Evolutionary conservation across 2,113 vertebrate genomes (phyloP).

Genomic region (Emberiza fucata): DNA sequence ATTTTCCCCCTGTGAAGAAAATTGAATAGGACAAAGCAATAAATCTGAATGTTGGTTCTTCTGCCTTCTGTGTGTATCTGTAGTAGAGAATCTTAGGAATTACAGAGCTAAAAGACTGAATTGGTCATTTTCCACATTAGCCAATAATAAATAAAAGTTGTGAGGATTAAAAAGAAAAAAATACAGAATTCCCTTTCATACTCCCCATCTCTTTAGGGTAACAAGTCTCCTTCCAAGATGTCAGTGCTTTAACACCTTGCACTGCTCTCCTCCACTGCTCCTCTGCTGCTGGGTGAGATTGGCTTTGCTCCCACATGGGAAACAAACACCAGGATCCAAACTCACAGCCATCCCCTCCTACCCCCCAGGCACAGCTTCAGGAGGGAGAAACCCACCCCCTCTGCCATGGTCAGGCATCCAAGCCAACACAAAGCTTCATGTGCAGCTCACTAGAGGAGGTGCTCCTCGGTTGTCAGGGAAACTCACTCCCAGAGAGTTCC

Average conservation of each 20-base stretch:
- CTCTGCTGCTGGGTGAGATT: neutral
- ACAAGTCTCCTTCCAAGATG: rapidly evolving
- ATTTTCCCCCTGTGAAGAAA: neutral
- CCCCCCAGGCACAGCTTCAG: neutral
- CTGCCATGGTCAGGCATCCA: neutral
- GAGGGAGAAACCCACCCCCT: neutral
- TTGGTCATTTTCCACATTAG: neutral
- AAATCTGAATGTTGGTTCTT: neutral
- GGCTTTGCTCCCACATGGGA: neutral
- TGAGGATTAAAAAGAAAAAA: neutral
- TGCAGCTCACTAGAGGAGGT: neutral
- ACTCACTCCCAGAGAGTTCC: neutral
- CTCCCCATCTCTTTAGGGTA: neutral
- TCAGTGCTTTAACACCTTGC: neutral
- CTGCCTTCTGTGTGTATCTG: rapidly evolving
- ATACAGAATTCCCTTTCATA: neutral
- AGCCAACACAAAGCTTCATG: neutral
- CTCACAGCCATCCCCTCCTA: neutral
- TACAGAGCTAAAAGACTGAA: neutral
- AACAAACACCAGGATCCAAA: rapidly evolving
- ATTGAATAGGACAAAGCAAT: neutral
- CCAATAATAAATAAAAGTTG: neutral
- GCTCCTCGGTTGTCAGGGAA: slow-evolving; percentile 14
- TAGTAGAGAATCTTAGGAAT: neutral
- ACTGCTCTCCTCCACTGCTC: neutral